Evolutionary conservation across 2,888 invertebrate species (phyloP), one percentile per base, ranked within the genome.

Genomic region (Amphipoea oculea): DNA sequence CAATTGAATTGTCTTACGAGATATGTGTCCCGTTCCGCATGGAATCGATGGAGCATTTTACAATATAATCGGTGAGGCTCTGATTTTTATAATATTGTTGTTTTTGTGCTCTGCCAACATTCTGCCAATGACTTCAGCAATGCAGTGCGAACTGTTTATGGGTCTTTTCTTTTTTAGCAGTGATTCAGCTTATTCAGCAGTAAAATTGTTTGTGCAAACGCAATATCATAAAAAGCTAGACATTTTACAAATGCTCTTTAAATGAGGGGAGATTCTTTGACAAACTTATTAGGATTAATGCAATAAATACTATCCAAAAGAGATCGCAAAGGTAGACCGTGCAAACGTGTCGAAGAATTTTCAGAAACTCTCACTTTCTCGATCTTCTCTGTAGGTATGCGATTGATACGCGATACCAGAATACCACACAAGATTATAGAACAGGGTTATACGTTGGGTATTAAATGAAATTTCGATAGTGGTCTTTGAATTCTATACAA

Each of bases 1-100:
- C 81, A 75, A 83, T 83, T 83, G 83, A 80, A 73, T 83, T 86
- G 85, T 86, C 86, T 57, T 72, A 40, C 42, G 29, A 79, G 62
- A 75, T 66, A 85, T 77, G 48, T 77, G 83, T 66, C 45, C 74
- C 83, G 75, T 83, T 83, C 80, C 81, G 83, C 66, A 67, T 45
- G 73, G 12, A 81, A 65, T 73, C 66, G 66, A 83, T 83, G 73
- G 82, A 83, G 71, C 84, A 74, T 79, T 84, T 84, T 74, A 82
- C 73, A 76, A 48, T 69, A 3, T 75, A 81, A 81, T 69, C 76
- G 48, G 48, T 4, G 40, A 29, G 48, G 69, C 14, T 20, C 3
- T n/a, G 29, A 74, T 29, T 81, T 76, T 82, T 68, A 12, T 67
- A 51, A 57, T 6, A 62, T 62, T 54, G 1, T 57, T 29, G 11